phyloP scores from a whole-genome alignment of 2,797 vertebrate genomes.

The Phoxinus dragarum region DNA sequence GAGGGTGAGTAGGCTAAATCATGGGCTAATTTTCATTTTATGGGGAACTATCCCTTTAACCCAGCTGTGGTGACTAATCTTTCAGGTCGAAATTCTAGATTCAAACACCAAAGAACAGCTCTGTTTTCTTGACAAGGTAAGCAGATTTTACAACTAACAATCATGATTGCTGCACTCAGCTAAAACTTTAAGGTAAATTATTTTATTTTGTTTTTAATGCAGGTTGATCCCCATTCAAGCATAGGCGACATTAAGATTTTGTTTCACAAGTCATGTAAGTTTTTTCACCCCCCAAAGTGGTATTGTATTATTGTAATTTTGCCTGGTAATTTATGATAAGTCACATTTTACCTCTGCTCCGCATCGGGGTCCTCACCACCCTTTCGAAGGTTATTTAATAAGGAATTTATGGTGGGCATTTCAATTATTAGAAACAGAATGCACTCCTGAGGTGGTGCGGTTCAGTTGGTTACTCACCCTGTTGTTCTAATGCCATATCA shows the following conservation, averaged over 20 bases:
- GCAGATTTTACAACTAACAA: constrained; percentile 7
- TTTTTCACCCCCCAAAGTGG: not conserved
- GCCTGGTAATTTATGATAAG: not conserved
- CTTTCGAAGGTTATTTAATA: not conserved
- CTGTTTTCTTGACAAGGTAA: constrained; percentile 88
- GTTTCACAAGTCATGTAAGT: constrained; percentile 88
- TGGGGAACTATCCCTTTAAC: not conserved
- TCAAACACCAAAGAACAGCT: constrained; percentile 82
- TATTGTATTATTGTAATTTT: constrained; percentile 1
- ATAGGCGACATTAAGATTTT: constrained; percentile 85
- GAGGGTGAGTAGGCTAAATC: too few relatives aligned
- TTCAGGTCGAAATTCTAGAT: constrained; percentile 85
- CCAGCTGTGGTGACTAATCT: constrained; percentile 47
- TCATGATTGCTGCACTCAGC: not conserved
- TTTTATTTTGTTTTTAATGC: constrained; percentile 8
- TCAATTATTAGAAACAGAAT: not conserved
- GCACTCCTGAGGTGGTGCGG: not conserved
- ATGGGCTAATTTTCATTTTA: too few relatives aligned
- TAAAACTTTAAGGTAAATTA: not conserved
- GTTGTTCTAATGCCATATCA: not conserved
- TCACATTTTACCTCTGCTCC: not conserved
- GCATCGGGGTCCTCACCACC: too few relatives aligned
- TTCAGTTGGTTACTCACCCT: not conserved
- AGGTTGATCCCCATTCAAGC: constrained; percentile 86
- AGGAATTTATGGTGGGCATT: not conserved